Conservation (phyloP, 2,888 invertebrate genomes). For the Amiota minor region DNA sequence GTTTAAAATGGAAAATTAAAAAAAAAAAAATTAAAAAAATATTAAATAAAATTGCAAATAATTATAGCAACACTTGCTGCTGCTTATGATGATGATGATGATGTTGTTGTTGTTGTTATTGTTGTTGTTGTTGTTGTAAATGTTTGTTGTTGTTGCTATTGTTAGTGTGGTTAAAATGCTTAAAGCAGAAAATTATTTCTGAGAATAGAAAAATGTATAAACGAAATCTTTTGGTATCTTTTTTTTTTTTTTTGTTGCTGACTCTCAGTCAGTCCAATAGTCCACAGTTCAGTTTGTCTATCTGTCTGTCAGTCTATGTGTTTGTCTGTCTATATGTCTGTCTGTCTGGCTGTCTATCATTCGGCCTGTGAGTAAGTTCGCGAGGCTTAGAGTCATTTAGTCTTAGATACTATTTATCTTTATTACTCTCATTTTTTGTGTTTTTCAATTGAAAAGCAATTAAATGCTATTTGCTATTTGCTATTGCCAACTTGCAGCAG, state of each 20-base stretch:
- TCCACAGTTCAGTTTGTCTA: too few species aligned
- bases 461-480: conserved; percentile 50
- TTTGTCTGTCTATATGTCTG: too few species aligned
- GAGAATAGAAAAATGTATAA: too few species aligned
- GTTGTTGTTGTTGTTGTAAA: conserved; percentile 4
- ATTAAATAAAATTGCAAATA: conserved; percentile 7
- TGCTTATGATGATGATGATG: conserved; percentile 41
- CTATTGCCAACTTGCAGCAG: not conserved
- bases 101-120: not conserved
- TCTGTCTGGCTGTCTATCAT: too few species aligned
- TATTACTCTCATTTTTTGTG: not conserved
- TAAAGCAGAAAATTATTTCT: too few species aligned
- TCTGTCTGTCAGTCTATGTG: too few species aligned
- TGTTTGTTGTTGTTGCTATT: conserved; percentile 4
- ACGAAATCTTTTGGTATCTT: too few species aligned
- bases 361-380: too few species aligned
- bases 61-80: conserved; percentile 36
- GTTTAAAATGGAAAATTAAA: not conserved
- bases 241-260: too few species aligned
- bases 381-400: too few species aligned
- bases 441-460: conserved; percentile 59
- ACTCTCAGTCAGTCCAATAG: too few species aligned
- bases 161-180: not conserved
- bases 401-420: not conserved
- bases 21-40: not conserved